phyloP scores from a whole-genome alignment of 2,113 vertebrate species.

The Urocitellus parryii region DNA sequence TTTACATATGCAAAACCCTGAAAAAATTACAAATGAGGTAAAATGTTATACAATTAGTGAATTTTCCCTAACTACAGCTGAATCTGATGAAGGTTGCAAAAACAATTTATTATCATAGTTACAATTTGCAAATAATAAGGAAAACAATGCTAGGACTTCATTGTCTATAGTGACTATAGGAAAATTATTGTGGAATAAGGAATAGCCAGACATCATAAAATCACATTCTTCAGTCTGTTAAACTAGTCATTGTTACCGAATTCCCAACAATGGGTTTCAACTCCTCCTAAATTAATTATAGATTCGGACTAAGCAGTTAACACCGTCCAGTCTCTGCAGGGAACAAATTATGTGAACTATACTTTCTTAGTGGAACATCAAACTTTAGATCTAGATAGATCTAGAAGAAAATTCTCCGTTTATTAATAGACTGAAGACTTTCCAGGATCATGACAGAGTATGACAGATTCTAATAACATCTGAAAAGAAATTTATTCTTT shows the following conservation, averaged over 20 bases:
- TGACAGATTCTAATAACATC: not conserved
- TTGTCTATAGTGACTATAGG: not conserved
- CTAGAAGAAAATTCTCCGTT: not conserved
- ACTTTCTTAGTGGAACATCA: not conserved
- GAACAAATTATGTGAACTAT: not conserved
- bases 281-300: conserved; percentile 18
- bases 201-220: not conserved
- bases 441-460: not conserved
- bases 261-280: not conserved
- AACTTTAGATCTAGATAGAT: not conserved
- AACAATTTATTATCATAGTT: not conserved
- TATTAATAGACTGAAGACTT: not conserved
- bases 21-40: not conserved
- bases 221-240: not conserved
- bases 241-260: not conserved
- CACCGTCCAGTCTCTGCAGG: not conserved
- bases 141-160: not conserved
- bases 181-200: not conserved
- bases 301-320: not conserved
- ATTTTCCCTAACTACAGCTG: not conserved
- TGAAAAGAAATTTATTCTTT: conserved; percentile 4
- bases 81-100: not conserved
- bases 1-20: not conserved
- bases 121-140: not conserved
- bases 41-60: not conserved